These are phyloP conservation scores for Bufotes viridis DNA, from an alignment of 2,797 vertebrate species.

Conservation along the genomic window DNA sequence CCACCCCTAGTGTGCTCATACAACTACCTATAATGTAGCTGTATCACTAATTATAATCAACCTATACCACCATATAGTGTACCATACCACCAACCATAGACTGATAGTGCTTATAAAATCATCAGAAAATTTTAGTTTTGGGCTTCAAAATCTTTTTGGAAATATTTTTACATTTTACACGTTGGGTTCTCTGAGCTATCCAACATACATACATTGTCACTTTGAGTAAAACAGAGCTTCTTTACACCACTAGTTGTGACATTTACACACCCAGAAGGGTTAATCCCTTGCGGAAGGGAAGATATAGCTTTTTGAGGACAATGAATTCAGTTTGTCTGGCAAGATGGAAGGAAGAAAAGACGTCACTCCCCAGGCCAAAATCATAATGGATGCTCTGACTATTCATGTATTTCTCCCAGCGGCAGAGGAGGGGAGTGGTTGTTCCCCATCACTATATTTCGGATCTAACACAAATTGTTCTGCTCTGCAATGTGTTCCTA, in stretches of 20 bases:
- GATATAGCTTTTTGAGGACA: background rate
- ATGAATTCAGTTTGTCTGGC: slow-evolving; percentile 34
- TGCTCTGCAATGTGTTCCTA: background rate
- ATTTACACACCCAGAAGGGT: slow-evolving; percentile 14
- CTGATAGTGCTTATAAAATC: background rate
- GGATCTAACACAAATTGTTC: background rate
- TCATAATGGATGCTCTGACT: slow-evolving; percentile 41
- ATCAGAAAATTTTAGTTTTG: background rate
- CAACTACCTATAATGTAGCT: no score
- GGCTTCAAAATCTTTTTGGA: background rate
- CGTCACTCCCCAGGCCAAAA: slow-evolving; percentile 8
- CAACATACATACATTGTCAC: background rate
- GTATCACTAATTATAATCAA: no score
- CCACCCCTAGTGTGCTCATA: no score
- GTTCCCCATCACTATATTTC: background rate
- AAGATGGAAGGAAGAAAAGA: slow-evolving; percentile 37
- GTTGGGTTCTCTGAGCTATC: background rate
- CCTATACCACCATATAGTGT: no score
- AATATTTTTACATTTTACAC: background rate
- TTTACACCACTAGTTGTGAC: background rate
- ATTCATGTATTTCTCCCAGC: slow-evolving; percentile 25
- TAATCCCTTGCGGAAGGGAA: background rate
- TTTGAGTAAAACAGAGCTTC: background rate
- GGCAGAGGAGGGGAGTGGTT: background rate
- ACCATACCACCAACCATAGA: background rate